phyloP scores from a whole-genome alignment of 2,113 vertebrate genomes.

The Syrrhaptes paradoxus region DNA sequence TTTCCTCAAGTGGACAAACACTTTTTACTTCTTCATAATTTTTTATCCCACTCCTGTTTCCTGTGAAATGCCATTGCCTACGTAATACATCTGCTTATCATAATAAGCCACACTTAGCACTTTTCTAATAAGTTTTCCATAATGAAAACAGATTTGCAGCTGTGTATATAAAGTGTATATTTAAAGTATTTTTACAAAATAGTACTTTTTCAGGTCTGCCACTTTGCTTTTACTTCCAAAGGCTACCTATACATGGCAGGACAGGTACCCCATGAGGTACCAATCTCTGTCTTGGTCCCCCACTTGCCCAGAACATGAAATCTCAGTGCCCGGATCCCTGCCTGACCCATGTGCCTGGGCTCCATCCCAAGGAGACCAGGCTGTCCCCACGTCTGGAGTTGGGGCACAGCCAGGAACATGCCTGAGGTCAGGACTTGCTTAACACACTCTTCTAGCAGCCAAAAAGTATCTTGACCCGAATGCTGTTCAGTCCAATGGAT shows the following conservation, averaged over 20 bases:
- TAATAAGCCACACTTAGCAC: not conserved
- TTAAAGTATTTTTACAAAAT: not conserved
- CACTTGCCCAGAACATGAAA: not conserved
- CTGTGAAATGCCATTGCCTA: not conserved
- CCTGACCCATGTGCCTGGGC: not conserved
- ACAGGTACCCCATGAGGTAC: not conserved
- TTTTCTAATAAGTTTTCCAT: not conserved
- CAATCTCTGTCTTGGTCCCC: not conserved
- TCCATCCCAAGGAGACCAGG: not conserved
- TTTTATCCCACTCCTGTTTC: not conserved
- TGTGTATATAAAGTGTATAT: not conserved
- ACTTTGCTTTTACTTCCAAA: not conserved
- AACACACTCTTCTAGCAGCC: not conserved
- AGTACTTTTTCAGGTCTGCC: not conserved
- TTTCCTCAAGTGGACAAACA: not conserved
- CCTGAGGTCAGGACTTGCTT: not conserved
- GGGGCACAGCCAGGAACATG: not conserved
- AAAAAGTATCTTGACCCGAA: not conserved
- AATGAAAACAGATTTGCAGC: not conserved
- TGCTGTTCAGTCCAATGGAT: rapidly evolving
- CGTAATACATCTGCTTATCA: not conserved
- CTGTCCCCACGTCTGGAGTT: not conserved
- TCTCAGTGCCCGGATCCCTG: too few relatives aligned
- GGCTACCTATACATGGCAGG: not conserved
- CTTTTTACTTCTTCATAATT: not conserved